Conservation (phyloP, 2,113 vertebrate species). For the Polypterus bichir region DNA sequence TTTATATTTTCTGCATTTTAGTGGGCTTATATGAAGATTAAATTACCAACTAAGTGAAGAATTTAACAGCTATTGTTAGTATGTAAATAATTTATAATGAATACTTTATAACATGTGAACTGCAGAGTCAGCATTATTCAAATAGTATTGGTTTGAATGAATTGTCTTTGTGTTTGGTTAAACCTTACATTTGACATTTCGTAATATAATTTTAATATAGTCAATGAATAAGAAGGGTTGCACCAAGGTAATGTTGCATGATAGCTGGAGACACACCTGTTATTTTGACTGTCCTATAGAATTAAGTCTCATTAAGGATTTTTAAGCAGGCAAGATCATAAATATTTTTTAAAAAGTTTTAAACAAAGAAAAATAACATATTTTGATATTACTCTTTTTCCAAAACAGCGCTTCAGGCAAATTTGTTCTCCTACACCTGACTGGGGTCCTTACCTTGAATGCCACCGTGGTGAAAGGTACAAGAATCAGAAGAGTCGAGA, state of each 20-base stretch:
- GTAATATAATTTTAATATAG: no score
- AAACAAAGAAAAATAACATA: no score
- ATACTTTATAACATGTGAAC: constrained; percentile 1
- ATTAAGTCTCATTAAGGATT: no score
- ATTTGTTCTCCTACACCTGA: constrained; percentile 57
- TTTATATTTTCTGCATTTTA: no score
- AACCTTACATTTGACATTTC: no score
- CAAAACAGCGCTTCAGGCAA: constrained; percentile 54
- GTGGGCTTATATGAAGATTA: constrained; percentile 1
- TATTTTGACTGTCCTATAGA: no score
- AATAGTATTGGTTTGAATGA: background rate
- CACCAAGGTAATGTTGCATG: no score
- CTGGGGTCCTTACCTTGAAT: constrained; percentile 76
- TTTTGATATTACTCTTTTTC: constrained; percentile 6
- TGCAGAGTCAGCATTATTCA: background rate
- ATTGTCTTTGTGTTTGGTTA: background rate
- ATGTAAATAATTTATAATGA: background rate
- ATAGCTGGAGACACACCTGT: no score
- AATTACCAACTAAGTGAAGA: background rate
- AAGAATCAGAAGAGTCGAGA: constrained; percentile 23
- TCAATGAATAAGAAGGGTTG: no score
- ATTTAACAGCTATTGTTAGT: background rate
- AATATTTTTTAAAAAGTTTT: no score
- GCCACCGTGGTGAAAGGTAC: constrained; percentile 71
- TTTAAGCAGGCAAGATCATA: no score